Evolutionary conservation across 2,888 invertebrate genomes (phyloP).

Genomic region (Biston betularia): DNA sequence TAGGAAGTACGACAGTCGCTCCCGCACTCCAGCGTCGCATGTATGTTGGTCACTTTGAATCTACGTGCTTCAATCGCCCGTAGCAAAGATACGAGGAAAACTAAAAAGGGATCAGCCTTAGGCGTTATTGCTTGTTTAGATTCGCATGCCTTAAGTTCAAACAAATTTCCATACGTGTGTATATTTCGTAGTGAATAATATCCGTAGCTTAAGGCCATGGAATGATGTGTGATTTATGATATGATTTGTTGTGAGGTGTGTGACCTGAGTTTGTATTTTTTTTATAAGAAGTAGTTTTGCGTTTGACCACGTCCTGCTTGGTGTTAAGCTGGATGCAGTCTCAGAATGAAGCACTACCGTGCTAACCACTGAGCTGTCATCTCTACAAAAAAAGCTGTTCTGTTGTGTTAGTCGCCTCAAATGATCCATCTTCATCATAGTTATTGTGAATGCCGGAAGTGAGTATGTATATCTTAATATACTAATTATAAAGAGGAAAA

Average conservation of each 20-base stretch:
- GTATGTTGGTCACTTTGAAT: background rate
- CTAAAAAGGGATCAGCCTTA: slow-evolving; percentile 37
- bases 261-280: slow-evolving; percentile 1
- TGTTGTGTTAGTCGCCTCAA: too few relatives aligned
- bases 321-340: too few relatives aligned
- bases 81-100: slow-evolving; percentile 31
- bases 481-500: too few relatives aligned
- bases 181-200: slow-evolving; percentile 20
- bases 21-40: background rate
- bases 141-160: slow-evolving; percentile 30
- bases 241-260: background rate
- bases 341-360: too few relatives aligned
- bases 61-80: slow-evolving; percentile 20
- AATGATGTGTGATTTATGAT: slow-evolving; percentile 14
- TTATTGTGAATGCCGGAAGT: too few relatives aligned
- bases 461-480: too few relatives aligned
- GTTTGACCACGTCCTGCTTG: too few relatives aligned
- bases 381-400: too few relatives aligned
- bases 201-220: slow-evolving; percentile 13
- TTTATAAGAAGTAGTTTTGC: too few relatives aligned
- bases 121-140: slow-evolving; percentile 36
- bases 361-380: too few relatives aligned
- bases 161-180: slow-evolving; percentile 16
- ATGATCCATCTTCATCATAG: too few relatives aligned
- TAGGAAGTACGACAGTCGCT: background rate